Percentiles rank a stretch among this genome's conserved stretches.
Conservation (phyloP, 2,888 invertebrate species). For the Coenonympha glycerion region DNA sequence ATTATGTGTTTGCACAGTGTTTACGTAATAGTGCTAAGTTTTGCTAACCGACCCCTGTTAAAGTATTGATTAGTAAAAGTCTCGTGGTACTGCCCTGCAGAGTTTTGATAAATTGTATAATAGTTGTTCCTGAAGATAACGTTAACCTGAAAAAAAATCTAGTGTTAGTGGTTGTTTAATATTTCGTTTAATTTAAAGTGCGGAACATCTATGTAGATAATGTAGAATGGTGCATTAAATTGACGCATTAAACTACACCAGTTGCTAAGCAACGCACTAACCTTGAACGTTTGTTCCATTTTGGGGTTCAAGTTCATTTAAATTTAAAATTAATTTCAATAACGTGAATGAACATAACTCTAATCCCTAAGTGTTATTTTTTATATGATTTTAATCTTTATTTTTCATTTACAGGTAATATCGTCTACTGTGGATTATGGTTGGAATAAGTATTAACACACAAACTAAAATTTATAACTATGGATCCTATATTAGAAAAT, state of each 20-base stretch:
- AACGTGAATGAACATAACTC: background rate
- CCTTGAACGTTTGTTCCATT: conserved; percentile 27
- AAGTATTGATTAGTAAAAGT: conserved; percentile 45
- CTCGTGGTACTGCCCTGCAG: background rate
- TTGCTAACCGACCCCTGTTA: conserved; percentile 22
- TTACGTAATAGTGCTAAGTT: conserved; percentile 26
- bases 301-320: conserved; percentile 16
- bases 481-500: conserved; percentile 74
- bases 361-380: background rate
- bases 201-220: background rate
- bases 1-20: conserved; percentile 36
- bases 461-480: conserved; percentile 41
- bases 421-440: conserved; percentile 49
- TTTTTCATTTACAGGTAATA: conserved; percentile 55
- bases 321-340: background rate
- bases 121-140: background rate
- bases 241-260: conserved; percentile 48
- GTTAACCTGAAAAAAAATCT: background rate
- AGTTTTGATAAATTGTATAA: background rate
- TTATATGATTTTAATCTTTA: background rate
- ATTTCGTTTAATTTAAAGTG: conserved; percentile 3
- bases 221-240: conserved; percentile 44
- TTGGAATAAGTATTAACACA: conserved; percentile 42
- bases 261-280: conserved; percentile 59
- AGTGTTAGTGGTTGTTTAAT: background rate